These are phyloP conservation scores for Mercenaria mercenaria DNA, from an alignment of 1,140 invertebrate genomes.

Conservation along the genomic window DNA sequence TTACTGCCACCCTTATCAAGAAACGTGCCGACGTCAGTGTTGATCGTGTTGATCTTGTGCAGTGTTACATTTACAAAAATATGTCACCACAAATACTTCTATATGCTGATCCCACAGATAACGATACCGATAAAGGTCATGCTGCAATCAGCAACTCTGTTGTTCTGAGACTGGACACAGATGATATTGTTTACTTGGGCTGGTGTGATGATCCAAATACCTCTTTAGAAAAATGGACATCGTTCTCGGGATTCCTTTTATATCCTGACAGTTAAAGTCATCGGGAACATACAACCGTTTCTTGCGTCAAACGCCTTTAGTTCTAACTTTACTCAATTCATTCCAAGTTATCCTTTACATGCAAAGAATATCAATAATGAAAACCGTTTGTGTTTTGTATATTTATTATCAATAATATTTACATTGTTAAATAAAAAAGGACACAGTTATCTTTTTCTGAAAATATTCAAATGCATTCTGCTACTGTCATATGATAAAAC, in stretches of 20 bases:
- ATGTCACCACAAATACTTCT: neutral
- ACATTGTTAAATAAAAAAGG: too few relatives aligned
- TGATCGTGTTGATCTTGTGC: neutral
- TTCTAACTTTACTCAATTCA: too few relatives aligned
- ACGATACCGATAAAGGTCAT: neutral
- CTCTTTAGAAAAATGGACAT: neutral
- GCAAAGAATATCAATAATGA: too few relatives aligned
- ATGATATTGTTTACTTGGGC: neutral
- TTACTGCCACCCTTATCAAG: neutral
- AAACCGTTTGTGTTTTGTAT: too few relatives aligned
- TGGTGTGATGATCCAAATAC: neutral
- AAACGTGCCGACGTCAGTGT: neutral
- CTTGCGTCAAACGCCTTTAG: too few relatives aligned
- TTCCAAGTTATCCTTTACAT: too few relatives aligned
- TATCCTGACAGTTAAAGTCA: neutral
- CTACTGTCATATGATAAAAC: too few relatives aligned
- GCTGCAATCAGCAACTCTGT: neutral
- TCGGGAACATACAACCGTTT: too few relatives aligned
- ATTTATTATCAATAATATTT: too few relatives aligned
- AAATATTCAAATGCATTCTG: too few relatives aligned
- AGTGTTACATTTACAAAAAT: neutral
- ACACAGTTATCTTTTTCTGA: too few relatives aligned
- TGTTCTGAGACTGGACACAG: neutral
- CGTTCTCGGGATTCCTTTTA: neutral
- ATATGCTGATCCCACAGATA: neutral